These are phyloP conservation scores for Leptosomus discolor DNA, from an alignment of 2,113 vertebrate genomes.

Conservation along the genomic window DNA sequence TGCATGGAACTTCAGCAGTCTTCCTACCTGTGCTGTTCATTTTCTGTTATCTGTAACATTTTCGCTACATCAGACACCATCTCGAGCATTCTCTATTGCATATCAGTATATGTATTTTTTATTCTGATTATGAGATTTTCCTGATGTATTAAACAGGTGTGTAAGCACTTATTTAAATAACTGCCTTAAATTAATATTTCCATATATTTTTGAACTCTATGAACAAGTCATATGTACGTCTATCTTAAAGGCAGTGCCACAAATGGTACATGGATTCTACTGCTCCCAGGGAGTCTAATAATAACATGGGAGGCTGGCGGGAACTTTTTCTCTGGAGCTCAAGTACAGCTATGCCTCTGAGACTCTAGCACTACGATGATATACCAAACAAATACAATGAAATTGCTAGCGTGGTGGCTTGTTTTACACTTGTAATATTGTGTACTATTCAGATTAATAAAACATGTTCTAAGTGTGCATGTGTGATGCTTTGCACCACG, in stretches of 20 bases:
- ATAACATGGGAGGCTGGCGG: background rate
- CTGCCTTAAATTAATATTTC: background rate
- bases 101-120: background rate
- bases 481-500: background rate
- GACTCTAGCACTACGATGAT: background rate
- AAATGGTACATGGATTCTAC: background rate
- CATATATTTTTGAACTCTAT: background rate
- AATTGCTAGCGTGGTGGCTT: background rate
- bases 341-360: background rate
- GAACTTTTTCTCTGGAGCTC: background rate
- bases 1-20: background rate
- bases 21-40: background rate
- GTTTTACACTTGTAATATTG: background rate
- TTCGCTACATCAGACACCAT: background rate
- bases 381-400: background rate
- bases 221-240: background rate
- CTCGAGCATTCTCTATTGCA: background rate
- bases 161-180: background rate
- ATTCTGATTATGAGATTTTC: background rate
- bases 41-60: background rate
- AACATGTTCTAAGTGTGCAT: background rate
- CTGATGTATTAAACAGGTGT: background rate
- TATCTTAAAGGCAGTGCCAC: background rate
- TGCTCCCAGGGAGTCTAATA: background rate
- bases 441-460: background rate